Evolutionary conservation across 2,797 vertebrate genomes (phyloP).

Genomic region (Cheirogaleus major): DNA sequence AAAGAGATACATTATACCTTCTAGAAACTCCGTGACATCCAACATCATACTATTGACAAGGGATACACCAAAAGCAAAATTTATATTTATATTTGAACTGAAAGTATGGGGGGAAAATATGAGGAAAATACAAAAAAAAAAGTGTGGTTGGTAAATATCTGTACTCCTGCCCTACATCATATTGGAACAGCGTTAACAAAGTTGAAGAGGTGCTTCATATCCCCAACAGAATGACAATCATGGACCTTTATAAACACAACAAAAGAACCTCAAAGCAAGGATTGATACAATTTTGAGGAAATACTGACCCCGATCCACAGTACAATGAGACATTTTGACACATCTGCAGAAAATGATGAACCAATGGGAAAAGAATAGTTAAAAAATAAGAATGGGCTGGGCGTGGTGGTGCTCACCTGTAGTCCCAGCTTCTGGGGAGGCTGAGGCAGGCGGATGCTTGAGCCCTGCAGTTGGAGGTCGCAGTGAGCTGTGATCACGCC

Average conservation of each 20-base stretch:
- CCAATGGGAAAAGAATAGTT: background rate
- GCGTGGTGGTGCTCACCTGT: background rate
- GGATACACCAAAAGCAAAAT: background rate
- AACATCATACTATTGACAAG: background rate
- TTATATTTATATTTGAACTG: background rate
- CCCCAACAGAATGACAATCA: accelerated
- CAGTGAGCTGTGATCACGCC: background rate
- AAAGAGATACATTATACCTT: background rate
- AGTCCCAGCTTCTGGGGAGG: background rate
- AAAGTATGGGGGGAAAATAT: background rate
- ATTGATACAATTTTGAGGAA: accelerated
- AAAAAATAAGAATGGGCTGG: background rate
- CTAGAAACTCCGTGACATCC: background rate
- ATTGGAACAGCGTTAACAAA: background rate
- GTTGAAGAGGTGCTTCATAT: background rate
- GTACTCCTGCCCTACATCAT: background rate
- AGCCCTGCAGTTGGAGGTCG: background rate
- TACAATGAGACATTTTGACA: background rate
- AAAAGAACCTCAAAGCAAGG: background rate
- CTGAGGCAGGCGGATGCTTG: background rate
- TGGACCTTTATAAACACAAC: background rate
- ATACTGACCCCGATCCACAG: too few relatives aligned
- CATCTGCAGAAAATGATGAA: background rate
- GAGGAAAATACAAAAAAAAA: background rate
- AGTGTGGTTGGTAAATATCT: too few relatives aligned